Evolutionary conservation across 1,140 invertebrate genomes (phyloP), one percentile per base, ranked within the genome.

Genomic region (Apis florea): DNA sequence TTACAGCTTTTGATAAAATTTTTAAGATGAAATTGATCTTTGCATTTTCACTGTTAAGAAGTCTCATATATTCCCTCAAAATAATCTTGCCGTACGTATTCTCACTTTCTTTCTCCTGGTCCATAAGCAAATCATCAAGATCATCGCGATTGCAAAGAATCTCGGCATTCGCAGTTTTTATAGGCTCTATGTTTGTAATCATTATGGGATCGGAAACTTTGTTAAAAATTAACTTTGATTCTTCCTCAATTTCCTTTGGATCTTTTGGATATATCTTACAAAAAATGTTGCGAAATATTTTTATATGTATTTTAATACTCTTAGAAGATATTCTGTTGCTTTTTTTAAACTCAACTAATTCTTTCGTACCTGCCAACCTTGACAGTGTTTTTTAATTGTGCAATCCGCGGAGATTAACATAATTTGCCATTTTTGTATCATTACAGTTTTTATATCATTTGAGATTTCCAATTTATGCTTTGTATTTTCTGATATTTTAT

Each of bases 321-420:
- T 58, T 13, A 10, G 6, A 49, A 63, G 5, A 40, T 40, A 74
- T 63, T 68, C 15, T 15, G 19, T 68, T 74, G 58, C n/a, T 26
- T 74, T 51, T 24, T 56, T 51, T n/a, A n/a, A 56, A 70, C 49
- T 21, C 72, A 70, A n/a, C n/a, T n/a, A n/a, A 24, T 67, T 61
- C 53, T 71, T 24, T 71, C 21, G 77, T 83, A 86, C 78, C 86
- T 88, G 87, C 87, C 87, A 88, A 84, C 84, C 78, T 81, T 75
- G 49, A 73, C 71, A 76, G 53, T 85, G 81, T 31, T 83, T 70
- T 26, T 58, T 84, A 51, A 88, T 81, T 13, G 51, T 71, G n/a
- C 81, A 88, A 56, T 88, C 73, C 17, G 80, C 68, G 1, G 87
- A 88, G 5, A 51, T 83, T 66, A 88, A 74, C 64, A 31, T 85